These are phyloP conservation scores for Nibea coibor DNA, from an alignment of 2,113 vertebrate species.

Conservation along the genomic window DNA sequence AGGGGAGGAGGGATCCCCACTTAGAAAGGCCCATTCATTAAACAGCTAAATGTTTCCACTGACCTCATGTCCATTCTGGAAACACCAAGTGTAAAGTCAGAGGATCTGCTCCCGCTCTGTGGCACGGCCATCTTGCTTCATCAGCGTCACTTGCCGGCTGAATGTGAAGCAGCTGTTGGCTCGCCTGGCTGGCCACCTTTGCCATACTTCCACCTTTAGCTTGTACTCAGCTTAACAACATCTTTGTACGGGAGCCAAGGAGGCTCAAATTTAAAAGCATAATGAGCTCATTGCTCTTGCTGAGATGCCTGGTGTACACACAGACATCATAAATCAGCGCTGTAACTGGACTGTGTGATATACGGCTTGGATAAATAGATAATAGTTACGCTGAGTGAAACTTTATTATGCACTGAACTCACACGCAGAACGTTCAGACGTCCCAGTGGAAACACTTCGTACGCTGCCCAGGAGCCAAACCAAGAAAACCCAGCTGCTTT, in stretches of 20 bases:
- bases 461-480: background rate
- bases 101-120: slow-evolving; percentile 16
- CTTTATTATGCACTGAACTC: background rate
- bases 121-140: slow-evolving; percentile 12
- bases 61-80: slow-evolving; percentile 67
- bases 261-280: background rate
- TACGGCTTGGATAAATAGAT: background rate
- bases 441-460: background rate
- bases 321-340: slow-evolving; percentile 22
- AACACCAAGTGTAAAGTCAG: slow-evolving; percentile 31
- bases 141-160: slow-evolving; percentile 18
- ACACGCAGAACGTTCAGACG: background rate
- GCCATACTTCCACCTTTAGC: slow-evolving; percentile 1
- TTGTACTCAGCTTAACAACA: background rate
- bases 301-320: background rate
- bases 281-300: slow-evolving; percentile 11
- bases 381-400: background rate
- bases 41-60: slow-evolving; percentile 70
- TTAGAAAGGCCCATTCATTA: slow-evolving; percentile 49
- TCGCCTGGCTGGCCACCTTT: background rate
- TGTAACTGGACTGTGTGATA: slow-evolving; percentile 4
- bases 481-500: too few species aligned
- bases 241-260: slow-evolving; percentile 7
- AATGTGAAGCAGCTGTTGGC: slow-evolving; percentile 39
- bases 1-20: background rate